A percentile compares a stretch with the other conserved stretches of the same genome.
These are phyloP conservation scores for Luffia ferchaultella DNA, from an alignment of 2,888 invertebrate genomes.

Conservation along the genomic window DNA sequence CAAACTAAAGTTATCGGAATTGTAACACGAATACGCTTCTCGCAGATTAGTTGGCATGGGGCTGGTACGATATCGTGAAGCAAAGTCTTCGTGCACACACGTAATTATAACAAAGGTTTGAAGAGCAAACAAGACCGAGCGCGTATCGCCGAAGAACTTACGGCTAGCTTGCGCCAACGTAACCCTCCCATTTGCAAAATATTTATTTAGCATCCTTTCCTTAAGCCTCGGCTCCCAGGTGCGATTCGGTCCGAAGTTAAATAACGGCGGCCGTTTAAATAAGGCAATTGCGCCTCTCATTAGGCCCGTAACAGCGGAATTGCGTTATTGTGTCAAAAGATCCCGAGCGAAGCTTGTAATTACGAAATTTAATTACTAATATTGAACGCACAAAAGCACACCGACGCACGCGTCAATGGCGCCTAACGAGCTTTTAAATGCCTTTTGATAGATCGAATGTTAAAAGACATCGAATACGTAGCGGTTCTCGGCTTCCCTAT, in stretches of 20 bases:
- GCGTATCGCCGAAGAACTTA: not conserved
- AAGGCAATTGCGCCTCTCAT: constrained; percentile 20
- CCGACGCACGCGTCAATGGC: not conserved
- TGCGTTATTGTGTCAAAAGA: not conserved
- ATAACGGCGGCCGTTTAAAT: constrained; percentile 53
- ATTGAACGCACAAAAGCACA: not conserved
- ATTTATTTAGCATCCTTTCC: constrained; percentile 60
- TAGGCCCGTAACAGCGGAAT: not conserved
- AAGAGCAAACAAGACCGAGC: not conserved
- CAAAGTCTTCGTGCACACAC: not conserved
- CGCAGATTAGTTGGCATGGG: not conserved
- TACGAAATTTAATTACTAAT: not conserved
- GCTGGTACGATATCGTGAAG: not conserved
- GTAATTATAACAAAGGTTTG: not conserved
- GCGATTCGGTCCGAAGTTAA: constrained; percentile 54
- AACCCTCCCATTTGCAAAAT: constrained; percentile 54
- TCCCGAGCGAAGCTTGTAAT: not conserved
- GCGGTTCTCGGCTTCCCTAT: not conserved
- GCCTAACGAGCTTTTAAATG: not conserved
- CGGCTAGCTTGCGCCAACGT: constrained; percentile 39
- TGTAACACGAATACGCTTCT: too few species aligned
- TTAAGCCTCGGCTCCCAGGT: constrained; percentile 52
- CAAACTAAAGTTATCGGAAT: too few species aligned
- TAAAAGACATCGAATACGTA: not conserved
- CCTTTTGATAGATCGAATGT: not conserved